These are phyloP conservation scores for Dunckerocampus dactyliophorus DNA, from an alignment of 2,113 vertebrate genomes.

Conservation along the genomic window DNA sequence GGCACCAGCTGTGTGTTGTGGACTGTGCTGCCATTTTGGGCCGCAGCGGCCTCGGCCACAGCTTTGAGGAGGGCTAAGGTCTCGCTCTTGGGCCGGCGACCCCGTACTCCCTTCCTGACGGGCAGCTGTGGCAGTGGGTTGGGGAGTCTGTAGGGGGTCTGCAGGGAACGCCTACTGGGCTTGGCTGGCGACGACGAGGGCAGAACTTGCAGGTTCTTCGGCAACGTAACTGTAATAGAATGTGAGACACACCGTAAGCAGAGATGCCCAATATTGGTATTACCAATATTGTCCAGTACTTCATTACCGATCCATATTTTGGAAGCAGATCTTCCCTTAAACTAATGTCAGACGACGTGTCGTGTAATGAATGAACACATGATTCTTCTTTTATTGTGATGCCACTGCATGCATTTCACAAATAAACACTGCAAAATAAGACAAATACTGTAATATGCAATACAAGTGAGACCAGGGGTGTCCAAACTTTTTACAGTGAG, in stretches of 20 bases:
- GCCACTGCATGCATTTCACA: too few species aligned
- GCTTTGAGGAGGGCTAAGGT: constrained; percentile 76
- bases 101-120: constrained; percentile 78
- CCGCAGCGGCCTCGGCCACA: constrained; percentile 68
- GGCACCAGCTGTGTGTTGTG: constrained; percentile 65
- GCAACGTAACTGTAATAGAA: constrained; percentile 73
- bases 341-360: too few species aligned
- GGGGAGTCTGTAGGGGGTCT: constrained; percentile 79
- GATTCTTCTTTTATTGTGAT: too few species aligned
- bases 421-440: too few species aligned
- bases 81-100: constrained; percentile 79
- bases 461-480: too few species aligned
- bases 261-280: too few species aligned
- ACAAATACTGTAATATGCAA: too few species aligned
- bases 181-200: constrained; percentile 76
- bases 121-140: constrained; percentile 72
- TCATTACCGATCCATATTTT: too few species aligned
- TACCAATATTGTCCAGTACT: too few species aligned
- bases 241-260: not conserved
- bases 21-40: constrained; percentile 45
- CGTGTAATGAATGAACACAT: too few species aligned
- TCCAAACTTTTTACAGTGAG: too few species aligned
- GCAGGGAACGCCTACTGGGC: constrained; percentile 79
- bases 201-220: constrained; percentile 75
- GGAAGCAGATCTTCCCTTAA: too few species aligned